These are phyloP conservation scores for Micropoecilia bifurca DNA, from an alignment of 2,797 vertebrate species.

Conservation along the genomic window DNA sequence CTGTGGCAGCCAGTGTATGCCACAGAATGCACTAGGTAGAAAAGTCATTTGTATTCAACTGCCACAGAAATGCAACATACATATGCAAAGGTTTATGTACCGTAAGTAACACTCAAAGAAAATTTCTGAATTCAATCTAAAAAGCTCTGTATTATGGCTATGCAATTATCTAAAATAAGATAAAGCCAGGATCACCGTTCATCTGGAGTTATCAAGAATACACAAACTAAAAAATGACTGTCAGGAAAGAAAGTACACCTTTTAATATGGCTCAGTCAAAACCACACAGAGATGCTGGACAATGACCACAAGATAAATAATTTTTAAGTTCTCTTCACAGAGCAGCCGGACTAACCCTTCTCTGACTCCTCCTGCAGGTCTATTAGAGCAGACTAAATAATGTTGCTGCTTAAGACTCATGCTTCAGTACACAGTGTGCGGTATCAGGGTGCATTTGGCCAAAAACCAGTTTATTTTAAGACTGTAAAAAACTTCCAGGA, in stretches of 20 bases:
- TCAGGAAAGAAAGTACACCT: not conserved
- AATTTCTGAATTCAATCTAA: not conserved
- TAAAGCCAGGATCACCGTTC: not conserved
- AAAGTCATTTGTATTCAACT: not conserved
- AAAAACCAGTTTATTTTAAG: conserved; percentile 6
- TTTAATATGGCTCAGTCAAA: not conserved
- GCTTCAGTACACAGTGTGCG: not conserved
- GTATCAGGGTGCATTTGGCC: not conserved
- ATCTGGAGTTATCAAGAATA: not conserved
- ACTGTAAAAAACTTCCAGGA: conserved; percentile 2
- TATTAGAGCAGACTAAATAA: not conserved
- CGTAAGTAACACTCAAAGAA: not conserved
- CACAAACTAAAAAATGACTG: not conserved
- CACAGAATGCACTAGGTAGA: not conserved
- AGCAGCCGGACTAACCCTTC: not conserved
- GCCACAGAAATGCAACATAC: not conserved
- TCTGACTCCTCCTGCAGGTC: not conserved
- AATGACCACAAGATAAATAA: not conserved
- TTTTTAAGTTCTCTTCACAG: not conserved
- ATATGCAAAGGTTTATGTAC: not conserved
- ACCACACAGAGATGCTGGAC: not conserved
- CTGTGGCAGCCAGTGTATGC: not conserved
- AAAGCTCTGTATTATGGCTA: not conserved
- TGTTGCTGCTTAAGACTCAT: not conserved
- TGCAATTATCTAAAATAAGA: not conserved